Evolutionary conservation across 2,888 invertebrate genomes (phyloP).

Genomic region (Kryphioiulus occultus): DNA sequence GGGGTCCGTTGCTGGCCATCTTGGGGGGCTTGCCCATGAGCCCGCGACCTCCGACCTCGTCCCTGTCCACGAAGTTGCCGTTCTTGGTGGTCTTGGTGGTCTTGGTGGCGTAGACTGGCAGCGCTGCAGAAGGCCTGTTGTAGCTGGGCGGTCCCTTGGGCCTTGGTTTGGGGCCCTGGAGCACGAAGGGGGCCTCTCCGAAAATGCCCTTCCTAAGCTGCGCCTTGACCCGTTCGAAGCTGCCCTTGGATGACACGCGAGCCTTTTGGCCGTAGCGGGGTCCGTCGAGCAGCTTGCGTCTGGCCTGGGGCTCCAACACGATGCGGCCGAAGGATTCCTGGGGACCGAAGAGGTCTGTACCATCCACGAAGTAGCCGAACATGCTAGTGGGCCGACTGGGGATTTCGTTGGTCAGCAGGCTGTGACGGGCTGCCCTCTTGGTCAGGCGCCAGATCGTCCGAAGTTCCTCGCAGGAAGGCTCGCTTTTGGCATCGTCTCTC

Average conservation of each 20-base stretch:
- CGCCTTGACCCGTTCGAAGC: constrained; percentile 51
- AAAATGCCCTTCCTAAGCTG: constrained; percentile 50
- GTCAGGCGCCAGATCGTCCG: constrained; percentile 93
- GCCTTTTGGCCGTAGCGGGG: not conserved
- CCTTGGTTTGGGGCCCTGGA: not conserved
- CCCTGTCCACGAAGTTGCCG: constrained; percentile 37
- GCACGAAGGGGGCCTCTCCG: constrained; percentile 30
- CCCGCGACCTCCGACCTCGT: not conserved
- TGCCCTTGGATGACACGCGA: constrained; percentile 21
- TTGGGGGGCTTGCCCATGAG: not conserved
- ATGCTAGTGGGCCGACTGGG: constrained; percentile 73
- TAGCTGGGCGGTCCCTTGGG: not conserved
- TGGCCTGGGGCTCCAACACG: constrained; percentile 20
- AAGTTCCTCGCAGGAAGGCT: constrained; percentile 85
- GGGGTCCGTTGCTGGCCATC: not conserved
- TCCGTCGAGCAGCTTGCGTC: not conserved
- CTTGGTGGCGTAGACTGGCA: constrained; percentile 32
- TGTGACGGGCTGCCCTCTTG: constrained; percentile 84
- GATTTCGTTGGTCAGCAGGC: constrained; percentile 86
- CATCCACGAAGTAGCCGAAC: constrained; percentile 53
- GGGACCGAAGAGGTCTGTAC: not conserved
- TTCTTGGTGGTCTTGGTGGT: not conserved
- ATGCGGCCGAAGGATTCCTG: constrained; percentile 37
- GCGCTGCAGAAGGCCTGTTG: not conserved
- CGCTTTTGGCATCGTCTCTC: constrained; percentile 60